phyloP scores from a whole-genome alignment of 1,140 invertebrate species.

The Listronotus oregonensis region DNA sequence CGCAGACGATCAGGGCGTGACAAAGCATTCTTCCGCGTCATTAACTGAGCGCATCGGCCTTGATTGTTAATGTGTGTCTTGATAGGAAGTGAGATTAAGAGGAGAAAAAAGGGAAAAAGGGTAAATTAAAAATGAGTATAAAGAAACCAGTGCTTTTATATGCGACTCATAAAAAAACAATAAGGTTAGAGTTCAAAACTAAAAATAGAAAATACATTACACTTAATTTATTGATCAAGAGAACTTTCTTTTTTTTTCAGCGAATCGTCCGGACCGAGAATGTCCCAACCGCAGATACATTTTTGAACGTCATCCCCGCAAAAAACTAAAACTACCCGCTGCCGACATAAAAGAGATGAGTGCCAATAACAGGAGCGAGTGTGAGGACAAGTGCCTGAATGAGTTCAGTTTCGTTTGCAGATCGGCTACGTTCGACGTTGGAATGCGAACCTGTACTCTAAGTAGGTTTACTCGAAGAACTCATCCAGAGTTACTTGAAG shows the following conservation, averaged over 20 bases:
- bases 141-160: too few relatives aligned
- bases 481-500: conserved; percentile 79
- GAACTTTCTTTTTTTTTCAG: conserved; percentile 58
- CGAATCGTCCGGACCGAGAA: conserved; percentile 81
- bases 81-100: too few relatives aligned
- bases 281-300: conserved; percentile 86
- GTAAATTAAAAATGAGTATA: too few relatives aligned
- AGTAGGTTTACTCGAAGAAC: conserved; percentile 82
- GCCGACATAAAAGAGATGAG: conserved; percentile 81
- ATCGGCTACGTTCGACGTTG: conserved; percentile 80
- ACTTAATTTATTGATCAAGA: too few relatives aligned
- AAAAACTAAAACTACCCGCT: conserved; percentile 76
- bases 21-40: too few relatives aligned
- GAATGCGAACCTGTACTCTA: conserved; percentile 75
- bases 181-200: too few relatives aligned
- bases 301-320: conserved; percentile 83
- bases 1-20: too few relatives aligned
- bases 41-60: too few relatives aligned
- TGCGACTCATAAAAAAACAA: too few relatives aligned
- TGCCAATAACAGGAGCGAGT: conserved; percentile 82
- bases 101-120: too few relatives aligned
- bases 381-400: conserved; percentile 87
- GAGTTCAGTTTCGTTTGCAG: conserved; percentile 88
- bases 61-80: too few relatives aligned
- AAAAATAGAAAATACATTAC: too few relatives aligned